Evolutionary conservation across 2,113 vertebrate species (phyloP), one percentile per base, ranked within the genome.

Genomic region (Trematocara marginatum): DNA sequence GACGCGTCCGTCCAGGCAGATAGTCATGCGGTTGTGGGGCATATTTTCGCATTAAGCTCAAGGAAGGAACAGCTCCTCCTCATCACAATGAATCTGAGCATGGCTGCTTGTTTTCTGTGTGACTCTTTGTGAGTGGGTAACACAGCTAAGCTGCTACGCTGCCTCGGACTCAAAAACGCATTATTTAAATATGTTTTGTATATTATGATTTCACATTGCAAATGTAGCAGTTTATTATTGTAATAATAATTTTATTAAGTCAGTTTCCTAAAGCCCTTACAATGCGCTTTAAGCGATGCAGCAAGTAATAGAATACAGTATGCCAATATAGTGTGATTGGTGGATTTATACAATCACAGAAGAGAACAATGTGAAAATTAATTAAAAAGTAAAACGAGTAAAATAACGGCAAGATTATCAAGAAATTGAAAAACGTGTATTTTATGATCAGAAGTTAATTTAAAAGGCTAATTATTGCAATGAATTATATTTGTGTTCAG

Each of bases 31-130:
- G 85, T 91, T 85, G 80, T 35, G 88, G 86, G 93, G 90, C 91
- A 89, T 89, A 83, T 93, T 94, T 92, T 90, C 81, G 42, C 92
- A 95, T 95, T 90, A 91, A 76, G 90, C 92, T 92, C 74, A 15
- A 92, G 91, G 93, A 87, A 89, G 78, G 49, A 95, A 88, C 89
- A 92, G 89, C 92, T 95, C 95, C 89, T 95, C 90, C 84, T 94
- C 88, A 90, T 95, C 94, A 94, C 83, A 90, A 90, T 66, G 3
- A n/a, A 94, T 95, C 84, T 66, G 83, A 83, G 61, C 80, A 2
- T 8, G 57, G 53, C 86, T 88, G 80, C 90, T 85, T 38, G 61
- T 88, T 91, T 85, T 76, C 82, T 54, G 34, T 1, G 20, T 88
- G 89, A 94, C 92, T 88, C 59, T 78, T 76, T 89, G 87, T 93